Percentiles rank a stretch among this genome's conserved stretches.
Evolutionary conservation across 2,113 vertebrate genomes (phyloP).

Genomic region (Nyctereutes procyonoides): DNA sequence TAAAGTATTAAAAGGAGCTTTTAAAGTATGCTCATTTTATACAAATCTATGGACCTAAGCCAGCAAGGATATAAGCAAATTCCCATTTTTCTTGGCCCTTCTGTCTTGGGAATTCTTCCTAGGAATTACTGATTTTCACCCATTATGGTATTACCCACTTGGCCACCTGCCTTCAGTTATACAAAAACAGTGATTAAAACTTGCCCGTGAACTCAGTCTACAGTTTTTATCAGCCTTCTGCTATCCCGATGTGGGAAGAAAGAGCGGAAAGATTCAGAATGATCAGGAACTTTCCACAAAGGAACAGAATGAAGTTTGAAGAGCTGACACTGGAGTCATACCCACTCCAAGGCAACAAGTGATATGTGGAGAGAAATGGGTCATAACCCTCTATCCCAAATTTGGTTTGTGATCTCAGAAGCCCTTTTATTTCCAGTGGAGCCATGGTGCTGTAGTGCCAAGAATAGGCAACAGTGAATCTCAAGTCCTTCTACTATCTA

Average conservation of each 20-base stretch:
- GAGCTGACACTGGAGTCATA: background rate
- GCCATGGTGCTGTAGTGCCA: background rate
- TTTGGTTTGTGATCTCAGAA: background rate
- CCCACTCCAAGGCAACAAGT: background rate
- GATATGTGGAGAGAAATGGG: rapidly evolving
- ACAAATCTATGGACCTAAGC: background rate
- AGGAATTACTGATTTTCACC: background rate
- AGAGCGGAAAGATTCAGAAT: background rate
- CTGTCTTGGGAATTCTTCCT: background rate
- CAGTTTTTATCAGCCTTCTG: background rate
- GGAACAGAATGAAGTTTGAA: background rate
- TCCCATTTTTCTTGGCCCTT: background rate
- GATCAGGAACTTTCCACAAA: background rate
- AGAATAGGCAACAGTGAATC: background rate
- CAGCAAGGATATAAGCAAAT: background rate
- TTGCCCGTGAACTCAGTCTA: background rate
- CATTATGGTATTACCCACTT: background rate
- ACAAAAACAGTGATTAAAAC: slow-evolving; percentile 13
- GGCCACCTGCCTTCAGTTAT: background rate
- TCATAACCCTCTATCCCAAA: background rate
- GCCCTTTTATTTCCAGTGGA: background rate
- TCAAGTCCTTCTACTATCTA: background rate
- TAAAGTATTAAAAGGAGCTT: background rate
- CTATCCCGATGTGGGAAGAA: background rate
- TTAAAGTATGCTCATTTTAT: background rate